Base-by-base conservation (phyloP, 2,888 invertebrate species). In the Eudasyphora cyanicolor region DNA sequence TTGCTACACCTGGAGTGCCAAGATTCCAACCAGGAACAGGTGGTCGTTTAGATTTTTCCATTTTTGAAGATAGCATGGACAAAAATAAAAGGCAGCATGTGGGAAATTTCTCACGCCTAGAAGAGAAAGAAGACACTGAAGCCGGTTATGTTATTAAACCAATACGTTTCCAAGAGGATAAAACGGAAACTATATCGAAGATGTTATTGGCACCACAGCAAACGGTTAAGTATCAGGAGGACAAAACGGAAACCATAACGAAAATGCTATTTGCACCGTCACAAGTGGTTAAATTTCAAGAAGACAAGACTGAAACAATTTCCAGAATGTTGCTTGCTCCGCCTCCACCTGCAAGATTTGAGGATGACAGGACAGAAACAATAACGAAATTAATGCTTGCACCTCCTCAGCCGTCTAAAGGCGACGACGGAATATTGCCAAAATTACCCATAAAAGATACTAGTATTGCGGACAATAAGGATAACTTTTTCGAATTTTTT, bases 191-290 rank as follows among this genome's bases (percentile, higher is more conserved):
- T 0, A 84, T 91, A 49, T 79, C 91, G 21, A 88, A 87, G 71
- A 76, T 88, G 76, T 82, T 89, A n/a, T 51, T 86, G 8, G 70
- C 86, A 0, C 82, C 87, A 14, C 38, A 24, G 4, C 82, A 76
- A 62, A 86, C 24, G 5, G 57, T 85, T 0, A 86, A 85, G 77
- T 90, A 86, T 35, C 89, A 88, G 77, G 91, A 90, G n/a, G 90
- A 90, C 38, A 90, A 88, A 81, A 91, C 91, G 0, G 91, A 90
- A 79, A 91, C 91, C 2, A 82, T 90, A 24, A 84, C 90, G n/a
- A 88, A 87, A 74, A 75, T 88, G 62, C 74, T 89, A 12, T 62
- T 87, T 7, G 77, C 86, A 0, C 84, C 87, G 8, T 49, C 35
- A 8, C 76, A 57, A 32, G 82, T 12, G 19, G 60, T 64, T 35